A percentile compares a stretch with the other conserved stretches of the same genome.
Conservation (phyloP, 2,113 vertebrate genomes). For the Helogale parvula region DNA sequence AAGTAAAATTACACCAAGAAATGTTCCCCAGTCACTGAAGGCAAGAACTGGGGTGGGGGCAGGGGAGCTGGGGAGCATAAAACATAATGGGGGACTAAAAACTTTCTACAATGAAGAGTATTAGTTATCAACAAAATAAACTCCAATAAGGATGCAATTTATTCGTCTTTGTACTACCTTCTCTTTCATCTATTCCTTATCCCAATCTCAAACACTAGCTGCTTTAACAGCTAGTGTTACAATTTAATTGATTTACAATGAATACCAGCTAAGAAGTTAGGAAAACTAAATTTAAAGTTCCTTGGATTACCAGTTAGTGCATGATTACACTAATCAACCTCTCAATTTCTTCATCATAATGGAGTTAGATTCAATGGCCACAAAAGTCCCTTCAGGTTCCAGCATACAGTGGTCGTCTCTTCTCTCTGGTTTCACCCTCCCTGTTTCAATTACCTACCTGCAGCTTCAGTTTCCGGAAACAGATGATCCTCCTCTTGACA, state of each 20-base stretch:
- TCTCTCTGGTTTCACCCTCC: neutral
- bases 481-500: neutral
- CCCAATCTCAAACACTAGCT: neutral
- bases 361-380: neutral
- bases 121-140: neutral
- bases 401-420: neutral
- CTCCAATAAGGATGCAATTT: neutral
- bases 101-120: neutral
- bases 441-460: neutral
- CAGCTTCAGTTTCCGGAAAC: neutral
- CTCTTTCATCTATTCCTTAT: neutral
- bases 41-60: rapidly evolving
- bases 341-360: neutral
- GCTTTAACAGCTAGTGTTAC: neutral
- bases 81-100: neutral
- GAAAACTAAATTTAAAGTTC: neutral
- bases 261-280: neutral
- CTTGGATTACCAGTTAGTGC: neutral
- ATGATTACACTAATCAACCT: neutral
- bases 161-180: neutral
- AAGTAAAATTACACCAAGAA: neutral
- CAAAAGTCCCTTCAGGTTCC: neutral
- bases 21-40: rapidly evolving
- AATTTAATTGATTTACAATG: neutral
- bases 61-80: neutral